phyloP scores from a whole-genome alignment of 2,888 invertebrate genomes.

The Conops quadrifasciatus region DNA sequence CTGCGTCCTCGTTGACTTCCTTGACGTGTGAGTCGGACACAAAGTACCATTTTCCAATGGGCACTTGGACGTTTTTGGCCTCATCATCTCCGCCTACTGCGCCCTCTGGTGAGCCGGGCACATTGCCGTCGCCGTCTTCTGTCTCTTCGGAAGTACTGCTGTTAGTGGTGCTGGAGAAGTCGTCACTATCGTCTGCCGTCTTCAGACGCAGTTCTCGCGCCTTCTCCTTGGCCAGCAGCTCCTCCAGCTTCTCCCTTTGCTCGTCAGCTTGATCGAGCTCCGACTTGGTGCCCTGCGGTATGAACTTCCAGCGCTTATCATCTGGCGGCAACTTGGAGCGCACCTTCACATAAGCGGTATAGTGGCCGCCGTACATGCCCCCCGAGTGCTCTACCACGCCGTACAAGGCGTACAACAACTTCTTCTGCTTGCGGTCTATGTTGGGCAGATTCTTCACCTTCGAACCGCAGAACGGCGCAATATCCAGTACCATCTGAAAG shows the following conservation, averaged over 20 bases:
- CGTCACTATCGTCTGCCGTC: conserved; percentile 66
- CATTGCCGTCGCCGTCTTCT: conserved; percentile 53
- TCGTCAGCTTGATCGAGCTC: conserved; percentile 67
- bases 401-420: conserved; percentile 87
- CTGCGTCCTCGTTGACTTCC: conserved; percentile 81
- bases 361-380: conserved; percentile 83
- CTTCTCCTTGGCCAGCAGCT: conserved; percentile 60
- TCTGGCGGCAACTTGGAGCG: conserved; percentile 70
- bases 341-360: conserved; percentile 94
- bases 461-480: conserved; percentile 89
- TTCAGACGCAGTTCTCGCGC: conserved; percentile 61
- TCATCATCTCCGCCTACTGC: conserved; percentile 61
- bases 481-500: conserved; percentile 85
- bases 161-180: conserved; percentile 70
- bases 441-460: conserved; percentile 72
- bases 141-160: conserved; percentile 61
- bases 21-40: conserved; percentile 90
- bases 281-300: conserved; percentile 71
- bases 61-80: conserved; percentile 62
- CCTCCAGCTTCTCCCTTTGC: conserved; percentile 64
- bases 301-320: conserved; percentile 78
- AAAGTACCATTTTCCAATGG: conserved; percentile 89
- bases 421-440: conserved; percentile 71
- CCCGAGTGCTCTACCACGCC: conserved; percentile 97
- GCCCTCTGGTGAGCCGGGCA: conserved; percentile 60